Base-by-base conservation (phyloP, 1,140 invertebrate genomes). In the Lordiphosa collinella region DNA sequence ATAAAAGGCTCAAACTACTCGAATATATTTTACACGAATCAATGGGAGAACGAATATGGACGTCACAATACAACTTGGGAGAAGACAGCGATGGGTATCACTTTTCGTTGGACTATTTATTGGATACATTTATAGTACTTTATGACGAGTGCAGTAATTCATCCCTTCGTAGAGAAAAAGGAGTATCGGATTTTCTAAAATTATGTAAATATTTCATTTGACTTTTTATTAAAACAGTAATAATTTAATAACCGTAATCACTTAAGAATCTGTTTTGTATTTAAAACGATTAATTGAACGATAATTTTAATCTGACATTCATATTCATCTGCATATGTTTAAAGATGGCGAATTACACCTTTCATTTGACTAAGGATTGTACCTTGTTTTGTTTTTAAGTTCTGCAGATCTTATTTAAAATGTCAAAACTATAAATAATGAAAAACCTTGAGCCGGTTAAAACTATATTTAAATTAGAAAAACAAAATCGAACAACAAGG, bases 121-220 rank as follows among this genome's bases (percentile, higher is more conserved):
- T 99, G 11, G 97, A 99, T 89, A 92, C 97, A 70, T 91, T 99
- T 47, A 90, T 99, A 48, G 94, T 99, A 68, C 91, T 99, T 1
- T 99, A 97, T 75, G 97, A 99, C 90, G 97, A 99, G 90, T 99
- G 97, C 90, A 96, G 95, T 84, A 97, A 96, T 89, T 98, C 97
- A 44, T 98, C 97, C 37, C 90, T 99, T 52, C 91, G 97, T 14
- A 92, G 96, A 72, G 98, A 99, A 89, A 99, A 99, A 90, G 97
- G 96, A 60, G 95, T 99, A 47, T 97, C 96, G 0, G 97, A 98
- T 91, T 99, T 99, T 90, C 96, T 99, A 69, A 96, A 98, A 90
- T 96, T 95, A 90, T 96, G 97, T 99, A 92, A 92, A 92, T 89
- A 9, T 35, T 48, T 12, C 1, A 31, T 25, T 29, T 11, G 4